These are phyloP conservation scores for Bubalus kerabau DNA, from an alignment of 2,113 vertebrate species.

Conservation along the genomic window DNA sequence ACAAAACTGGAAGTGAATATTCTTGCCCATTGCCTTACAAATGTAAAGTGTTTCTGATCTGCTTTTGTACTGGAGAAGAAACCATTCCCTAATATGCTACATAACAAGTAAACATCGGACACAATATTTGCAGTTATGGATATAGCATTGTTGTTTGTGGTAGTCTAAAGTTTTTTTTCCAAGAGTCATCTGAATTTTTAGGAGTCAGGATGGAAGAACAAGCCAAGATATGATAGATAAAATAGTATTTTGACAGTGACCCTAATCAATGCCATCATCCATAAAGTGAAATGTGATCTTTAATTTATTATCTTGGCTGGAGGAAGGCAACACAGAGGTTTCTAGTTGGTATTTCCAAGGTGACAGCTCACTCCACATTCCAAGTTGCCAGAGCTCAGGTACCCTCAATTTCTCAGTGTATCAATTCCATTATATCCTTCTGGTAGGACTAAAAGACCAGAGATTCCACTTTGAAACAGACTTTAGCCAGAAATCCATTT, in stretches of 20 bases:
- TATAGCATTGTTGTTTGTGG: not conserved
- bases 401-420: not conserved
- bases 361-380: not conserved
- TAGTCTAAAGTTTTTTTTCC: not conserved
- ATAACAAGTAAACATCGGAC: not conserved
- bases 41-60: not conserved
- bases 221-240: not conserved
- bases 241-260: not conserved
- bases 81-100: not conserved
- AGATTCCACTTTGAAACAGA: not conserved
- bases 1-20: not conserved
- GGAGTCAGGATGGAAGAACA: not conserved
- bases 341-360: not conserved
- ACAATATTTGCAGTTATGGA: not conserved
- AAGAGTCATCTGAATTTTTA: not conserved
- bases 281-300: not conserved
- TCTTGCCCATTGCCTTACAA: not conserved
- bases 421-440: not conserved
- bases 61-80: not conserved
- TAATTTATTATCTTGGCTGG: not conserved
- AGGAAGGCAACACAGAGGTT: not conserved
- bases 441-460: not conserved
- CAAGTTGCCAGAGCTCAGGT: not conserved
- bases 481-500: not conserved
- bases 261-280: not conserved